phyloP scores from a whole-genome alignment of 92 coral and sea anemone species.

The Micromussa lordhowensis region DNA sequence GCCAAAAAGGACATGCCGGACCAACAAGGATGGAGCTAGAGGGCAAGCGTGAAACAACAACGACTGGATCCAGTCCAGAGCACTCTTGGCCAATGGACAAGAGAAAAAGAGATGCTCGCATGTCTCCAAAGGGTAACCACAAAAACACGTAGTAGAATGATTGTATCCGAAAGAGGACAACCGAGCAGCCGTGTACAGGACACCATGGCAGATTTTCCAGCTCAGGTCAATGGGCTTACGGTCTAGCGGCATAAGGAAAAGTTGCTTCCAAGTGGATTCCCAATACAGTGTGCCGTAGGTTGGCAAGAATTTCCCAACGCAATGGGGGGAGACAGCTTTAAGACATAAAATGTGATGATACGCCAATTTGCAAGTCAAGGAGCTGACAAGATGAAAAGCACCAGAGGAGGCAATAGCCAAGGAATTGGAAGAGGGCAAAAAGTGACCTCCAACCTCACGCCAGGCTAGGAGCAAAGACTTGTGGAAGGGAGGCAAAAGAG shows the following conservation, averaged over 20 bases:
- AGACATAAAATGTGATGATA: no score
- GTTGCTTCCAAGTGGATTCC: slow-evolving; percentile 7
- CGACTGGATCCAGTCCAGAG: not conserved
- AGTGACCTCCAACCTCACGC: not conserved
- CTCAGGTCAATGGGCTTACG: not conserved
- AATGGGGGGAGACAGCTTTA: not conserved
- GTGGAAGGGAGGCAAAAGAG: not conserved
- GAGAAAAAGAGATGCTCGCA: not conserved
- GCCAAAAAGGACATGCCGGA: slow-evolving; percentile 47
- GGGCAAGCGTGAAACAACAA: not conserved
- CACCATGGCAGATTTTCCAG: slow-evolving; percentile 18
- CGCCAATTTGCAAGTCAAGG: not conserved
- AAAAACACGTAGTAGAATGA: not conserved
- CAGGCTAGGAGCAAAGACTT: not conserved
- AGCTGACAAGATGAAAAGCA: not conserved
- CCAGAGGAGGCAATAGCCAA: not conserved
- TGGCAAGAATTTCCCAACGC: not conserved
- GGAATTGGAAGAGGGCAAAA: not conserved
- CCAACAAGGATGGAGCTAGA: not conserved
- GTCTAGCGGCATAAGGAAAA: not conserved
- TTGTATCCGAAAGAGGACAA: slow-evolving; percentile 3
- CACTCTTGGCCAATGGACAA: slow-evolving; percentile 35
- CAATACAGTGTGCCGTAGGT: not conserved
- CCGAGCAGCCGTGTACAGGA: not conserved
- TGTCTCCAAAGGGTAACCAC: not conserved